Evolutionary conservation across 2,797 vertebrate genomes (phyloP).

Genomic region (Notolabrus celidotus): DNA sequence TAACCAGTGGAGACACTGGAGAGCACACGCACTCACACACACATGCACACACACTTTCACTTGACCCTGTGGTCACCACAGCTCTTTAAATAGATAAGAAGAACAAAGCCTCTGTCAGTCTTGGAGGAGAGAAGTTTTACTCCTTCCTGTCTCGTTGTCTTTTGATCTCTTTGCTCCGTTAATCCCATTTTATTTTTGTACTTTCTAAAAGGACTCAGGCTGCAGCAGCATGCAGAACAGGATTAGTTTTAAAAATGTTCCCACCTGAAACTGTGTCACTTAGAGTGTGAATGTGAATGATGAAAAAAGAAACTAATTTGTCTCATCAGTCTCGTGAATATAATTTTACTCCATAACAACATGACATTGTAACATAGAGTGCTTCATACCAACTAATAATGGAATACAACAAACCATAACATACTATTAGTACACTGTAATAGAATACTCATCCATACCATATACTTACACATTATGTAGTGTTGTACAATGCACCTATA

Average conservation of each 20-base stretch:
- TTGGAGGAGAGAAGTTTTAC: slow-evolving; percentile 19
- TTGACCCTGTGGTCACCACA: slow-evolving; percentile 21
- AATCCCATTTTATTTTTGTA: slow-evolving; percentile 27
- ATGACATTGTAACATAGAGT: too few relatives aligned
- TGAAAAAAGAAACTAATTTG: background rate
- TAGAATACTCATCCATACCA: too few relatives aligned
- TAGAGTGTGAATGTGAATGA: background rate
- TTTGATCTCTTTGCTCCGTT: slow-evolving; percentile 48
- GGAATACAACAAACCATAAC: too few relatives aligned
- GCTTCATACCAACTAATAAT: too few relatives aligned
- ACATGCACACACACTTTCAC: slow-evolving; percentile 7
- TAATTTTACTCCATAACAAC: too few relatives aligned
- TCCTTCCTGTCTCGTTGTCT: slow-evolving; percentile 34
- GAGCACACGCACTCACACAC: too few relatives aligned
- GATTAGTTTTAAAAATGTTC: background rate
- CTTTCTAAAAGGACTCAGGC: slow-evolving; percentile 2
- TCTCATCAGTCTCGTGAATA: background rate
- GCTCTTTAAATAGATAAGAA: slow-evolving; percentile 60
- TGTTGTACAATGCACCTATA: too few relatives aligned
- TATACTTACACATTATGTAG: too few relatives aligned
- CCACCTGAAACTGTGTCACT: background rate
- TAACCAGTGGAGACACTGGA: slow-evolving; percentile 28
- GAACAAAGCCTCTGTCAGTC: slow-evolving; percentile 46
- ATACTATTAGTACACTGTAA: too few relatives aligned
- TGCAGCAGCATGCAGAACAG: background rate